Conservation (phyloP, 2,888 invertebrate species). For the Anodontia alba region DNA sequence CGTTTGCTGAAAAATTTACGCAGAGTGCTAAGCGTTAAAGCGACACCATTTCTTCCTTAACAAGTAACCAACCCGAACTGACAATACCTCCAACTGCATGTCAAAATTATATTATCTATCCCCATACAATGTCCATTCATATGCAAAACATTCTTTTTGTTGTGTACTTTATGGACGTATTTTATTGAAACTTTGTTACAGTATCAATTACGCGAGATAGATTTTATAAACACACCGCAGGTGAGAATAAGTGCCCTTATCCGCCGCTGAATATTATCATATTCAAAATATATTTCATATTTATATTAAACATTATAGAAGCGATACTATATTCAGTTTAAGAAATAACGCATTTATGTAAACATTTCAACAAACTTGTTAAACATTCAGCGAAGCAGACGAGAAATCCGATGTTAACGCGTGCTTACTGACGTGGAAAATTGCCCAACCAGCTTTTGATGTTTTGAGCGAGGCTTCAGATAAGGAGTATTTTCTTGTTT, state of each 20-base stretch:
- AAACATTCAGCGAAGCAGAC: neutral
- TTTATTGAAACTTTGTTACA: neutral
- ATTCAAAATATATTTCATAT: neutral
- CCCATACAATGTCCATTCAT: neutral
- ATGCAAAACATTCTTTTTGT: neutral
- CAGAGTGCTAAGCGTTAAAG: too few species aligned
- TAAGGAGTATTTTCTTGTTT: neutral
- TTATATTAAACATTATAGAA: neutral
- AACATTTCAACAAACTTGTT: conserved; percentile 4
- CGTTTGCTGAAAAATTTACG: too few species aligned
- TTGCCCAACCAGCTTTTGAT: neutral
- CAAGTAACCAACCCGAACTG: too few species aligned
- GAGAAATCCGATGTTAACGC: neutral
- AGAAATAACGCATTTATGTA: neutral
- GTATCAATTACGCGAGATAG: neutral
- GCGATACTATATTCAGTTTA: too few species aligned
- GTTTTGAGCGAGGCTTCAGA: neutral
- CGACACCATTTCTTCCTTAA: too few species aligned
- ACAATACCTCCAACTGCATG: too few species aligned
- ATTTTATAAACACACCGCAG: neutral
- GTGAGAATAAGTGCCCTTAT: conserved; percentile 6
- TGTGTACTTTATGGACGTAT: neutral
- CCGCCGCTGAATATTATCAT: neutral
- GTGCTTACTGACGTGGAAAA: neutral
- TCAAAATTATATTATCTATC: neutral